Evolutionary conservation across 2,797 vertebrate species (phyloP).

Genomic region (Staurois parvus): DNA sequence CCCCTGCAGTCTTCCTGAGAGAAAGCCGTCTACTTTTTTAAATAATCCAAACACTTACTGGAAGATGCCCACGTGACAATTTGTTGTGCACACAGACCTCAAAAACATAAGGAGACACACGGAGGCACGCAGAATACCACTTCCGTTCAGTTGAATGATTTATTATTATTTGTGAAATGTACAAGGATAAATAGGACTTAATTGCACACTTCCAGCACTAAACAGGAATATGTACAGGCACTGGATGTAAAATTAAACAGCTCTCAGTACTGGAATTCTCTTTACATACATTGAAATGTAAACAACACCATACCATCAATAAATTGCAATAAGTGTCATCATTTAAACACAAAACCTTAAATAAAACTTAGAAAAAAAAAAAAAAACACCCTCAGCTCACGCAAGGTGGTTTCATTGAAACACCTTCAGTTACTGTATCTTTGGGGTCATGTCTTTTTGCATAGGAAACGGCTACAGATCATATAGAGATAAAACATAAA

Average conservation of each 20-base stretch:
- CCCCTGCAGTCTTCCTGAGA: too few relatives aligned
- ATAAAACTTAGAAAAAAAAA: background rate
- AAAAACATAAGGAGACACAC: too few relatives aligned
- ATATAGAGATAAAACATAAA: background rate
- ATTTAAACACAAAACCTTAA: background rate
- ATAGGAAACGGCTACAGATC: constrained; percentile 10
- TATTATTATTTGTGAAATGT: constrained; percentile 74
- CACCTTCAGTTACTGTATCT: background rate
- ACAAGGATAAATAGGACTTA: constrained; percentile 70
- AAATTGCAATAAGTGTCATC: constrained; percentile 1
- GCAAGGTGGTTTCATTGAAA: background rate
- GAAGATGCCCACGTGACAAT: too few relatives aligned
- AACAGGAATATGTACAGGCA: constrained; percentile 74
- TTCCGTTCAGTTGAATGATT: constrained; percentile 53
- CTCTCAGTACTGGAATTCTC: constrained; percentile 58
- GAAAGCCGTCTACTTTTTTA: too few relatives aligned
- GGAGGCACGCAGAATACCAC: background rate
- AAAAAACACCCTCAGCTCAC: background rate
- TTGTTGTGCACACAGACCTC: background rate
- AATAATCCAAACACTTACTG: too few relatives aligned
- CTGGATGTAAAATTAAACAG: constrained; percentile 65
- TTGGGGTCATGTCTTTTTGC: background rate
- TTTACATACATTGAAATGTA: constrained; percentile 70
- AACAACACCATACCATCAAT: constrained; percentile 69
- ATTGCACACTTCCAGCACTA: constrained; percentile 61